A percentile compares a stretch with the other conserved stretches of the same genome.
phyloP scores from a whole-genome alignment of 2,888 invertebrate genomes.

The Ephialtes manifestator region DNA sequence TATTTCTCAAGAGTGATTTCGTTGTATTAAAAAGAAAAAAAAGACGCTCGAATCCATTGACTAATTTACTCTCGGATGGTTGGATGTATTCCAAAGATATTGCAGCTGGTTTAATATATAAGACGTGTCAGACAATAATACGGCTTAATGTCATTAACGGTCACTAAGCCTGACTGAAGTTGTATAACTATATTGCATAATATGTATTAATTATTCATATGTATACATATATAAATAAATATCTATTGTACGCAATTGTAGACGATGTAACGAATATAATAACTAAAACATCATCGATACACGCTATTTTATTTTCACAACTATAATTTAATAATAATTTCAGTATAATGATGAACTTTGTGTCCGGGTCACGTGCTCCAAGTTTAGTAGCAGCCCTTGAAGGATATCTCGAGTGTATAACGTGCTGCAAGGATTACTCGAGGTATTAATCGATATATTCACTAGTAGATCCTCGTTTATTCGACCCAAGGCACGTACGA shows the following conservation, averaged over 20 bases:
- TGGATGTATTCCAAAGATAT: constrained; percentile 44
- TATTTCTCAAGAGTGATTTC: constrained; percentile 38
- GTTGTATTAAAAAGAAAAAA: constrained; percentile 22
- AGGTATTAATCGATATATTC: constrained; percentile 39
- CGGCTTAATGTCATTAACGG: constrained; percentile 72
- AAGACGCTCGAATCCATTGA: constrained; percentile 24
- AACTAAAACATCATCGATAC: constrained; percentile 69
- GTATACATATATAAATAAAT: constrained; percentile 59
- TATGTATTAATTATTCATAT: constrained; percentile 68
- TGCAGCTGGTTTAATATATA: constrained; percentile 60
- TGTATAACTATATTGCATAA: constrained; percentile 68
- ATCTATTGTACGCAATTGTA: constrained; percentile 64
- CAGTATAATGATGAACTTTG: neutral
- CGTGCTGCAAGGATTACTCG: constrained; percentile 5
- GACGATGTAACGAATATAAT: constrained; percentile 64
- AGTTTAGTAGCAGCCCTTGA: neutral
- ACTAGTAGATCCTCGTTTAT: constrained; percentile 18
- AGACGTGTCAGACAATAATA: constrained; percentile 75
- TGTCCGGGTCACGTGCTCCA: neutral
- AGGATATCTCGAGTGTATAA: neutral
- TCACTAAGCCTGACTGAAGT: constrained; percentile 75
- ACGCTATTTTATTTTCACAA: constrained; percentile 28
- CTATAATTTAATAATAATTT: neutral
- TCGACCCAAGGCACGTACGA: constrained; percentile 33
- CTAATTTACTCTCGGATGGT: constrained; percentile 41